Evolutionary conservation across 2,888 invertebrate species (phyloP).

Genomic region (Sarcophaga carnaria): DNA sequence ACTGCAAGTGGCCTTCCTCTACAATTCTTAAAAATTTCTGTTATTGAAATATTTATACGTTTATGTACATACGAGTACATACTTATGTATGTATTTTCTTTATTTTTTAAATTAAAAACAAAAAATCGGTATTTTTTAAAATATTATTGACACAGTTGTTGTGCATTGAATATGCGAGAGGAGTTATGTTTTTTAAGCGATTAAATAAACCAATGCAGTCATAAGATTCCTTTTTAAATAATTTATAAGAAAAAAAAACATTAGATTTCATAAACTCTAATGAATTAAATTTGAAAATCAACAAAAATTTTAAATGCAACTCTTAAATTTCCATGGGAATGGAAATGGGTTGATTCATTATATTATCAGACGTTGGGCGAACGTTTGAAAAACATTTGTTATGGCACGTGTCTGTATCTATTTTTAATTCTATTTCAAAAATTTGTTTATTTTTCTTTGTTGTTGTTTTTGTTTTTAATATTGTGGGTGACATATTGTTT

Average conservation of each 20-base stretch:
- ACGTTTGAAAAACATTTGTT: background rate
- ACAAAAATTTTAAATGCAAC: too few species aligned
- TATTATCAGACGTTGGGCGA: background rate
- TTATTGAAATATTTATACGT: constrained; percentile 28
- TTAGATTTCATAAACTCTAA: too few species aligned
- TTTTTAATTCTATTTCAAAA: background rate
- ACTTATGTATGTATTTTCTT: background rate
- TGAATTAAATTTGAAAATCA: too few species aligned
- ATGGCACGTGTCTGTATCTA: background rate
- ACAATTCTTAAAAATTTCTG: background rate
- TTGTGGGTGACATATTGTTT: background rate
- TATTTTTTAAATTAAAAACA: background rate
- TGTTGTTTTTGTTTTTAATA: background rate
- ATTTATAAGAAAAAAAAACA: too few species aligned
- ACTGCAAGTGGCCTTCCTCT: constrained; percentile 50
- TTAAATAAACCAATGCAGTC: too few species aligned
- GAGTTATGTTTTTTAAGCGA: too few species aligned
- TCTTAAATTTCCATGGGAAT: too few species aligned
- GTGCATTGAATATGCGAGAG: constrained; percentile 27
- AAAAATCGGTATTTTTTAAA: background rate
- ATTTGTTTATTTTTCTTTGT: background rate
- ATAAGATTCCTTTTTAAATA: too few species aligned
- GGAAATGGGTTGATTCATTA: background rate
- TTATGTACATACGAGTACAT: background rate
- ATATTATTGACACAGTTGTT: constrained; percentile 63